phyloP scores from a whole-genome alignment of 1,140 invertebrate species.

The Ceratina calcarata region DNA sequence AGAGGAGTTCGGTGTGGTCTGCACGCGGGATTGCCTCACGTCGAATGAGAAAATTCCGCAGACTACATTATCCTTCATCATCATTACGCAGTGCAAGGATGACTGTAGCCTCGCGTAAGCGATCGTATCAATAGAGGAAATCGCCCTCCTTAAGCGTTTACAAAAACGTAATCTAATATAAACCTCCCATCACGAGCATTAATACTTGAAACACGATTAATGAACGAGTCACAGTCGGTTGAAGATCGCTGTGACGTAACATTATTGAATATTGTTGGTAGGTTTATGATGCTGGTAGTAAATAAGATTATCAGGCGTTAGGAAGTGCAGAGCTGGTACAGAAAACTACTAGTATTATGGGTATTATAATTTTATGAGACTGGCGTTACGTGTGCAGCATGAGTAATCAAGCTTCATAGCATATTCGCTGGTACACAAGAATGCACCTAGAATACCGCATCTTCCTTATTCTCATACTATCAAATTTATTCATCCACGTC shows the following conservation, averaged over 20 bases:
- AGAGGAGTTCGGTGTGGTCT: slow-evolving; percentile 1
- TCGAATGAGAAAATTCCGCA: slow-evolving; percentile 13
- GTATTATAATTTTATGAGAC: slow-evolving; percentile 32
- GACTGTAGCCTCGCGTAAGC: neutral
- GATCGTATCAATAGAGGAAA: neutral
- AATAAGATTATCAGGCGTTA: slow-evolving; percentile 25
- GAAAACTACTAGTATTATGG: slow-evolving; percentile 21
- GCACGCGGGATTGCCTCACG: neutral
- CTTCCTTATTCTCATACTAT: neutral
- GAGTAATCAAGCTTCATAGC: neutral
- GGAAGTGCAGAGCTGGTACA: neutral
- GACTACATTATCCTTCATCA: slow-evolving; percentile 32
- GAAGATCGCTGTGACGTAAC: neutral
- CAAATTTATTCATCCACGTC: too few relatives aligned
- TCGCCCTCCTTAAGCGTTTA: neutral
- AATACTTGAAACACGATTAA: neutral
- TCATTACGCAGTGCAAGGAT: slow-evolving; percentile 11
- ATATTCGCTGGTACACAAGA: neutral
- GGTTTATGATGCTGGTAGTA: slow-evolving; percentile 10
- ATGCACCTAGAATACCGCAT: neutral
- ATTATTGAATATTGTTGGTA: neutral
- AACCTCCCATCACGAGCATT: neutral
- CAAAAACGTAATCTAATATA: neutral
- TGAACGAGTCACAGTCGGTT: too few relatives aligned
- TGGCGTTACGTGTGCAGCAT: neutral